Conservation (phyloP, 2,113 vertebrate genomes). For the Ovis aries region DNA sequence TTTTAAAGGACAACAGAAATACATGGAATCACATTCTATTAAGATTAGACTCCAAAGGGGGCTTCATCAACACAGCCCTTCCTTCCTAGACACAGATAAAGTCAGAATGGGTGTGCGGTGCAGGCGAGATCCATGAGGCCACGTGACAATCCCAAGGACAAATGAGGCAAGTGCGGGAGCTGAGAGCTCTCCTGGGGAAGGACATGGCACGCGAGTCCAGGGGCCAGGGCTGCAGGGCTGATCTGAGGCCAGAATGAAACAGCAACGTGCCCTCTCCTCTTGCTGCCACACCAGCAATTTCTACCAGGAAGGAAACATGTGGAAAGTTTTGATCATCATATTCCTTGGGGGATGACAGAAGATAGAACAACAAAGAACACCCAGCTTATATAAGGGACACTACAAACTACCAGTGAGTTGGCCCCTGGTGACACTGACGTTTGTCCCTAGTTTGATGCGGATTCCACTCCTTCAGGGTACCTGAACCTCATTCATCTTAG, state of each 20-base stretch:
- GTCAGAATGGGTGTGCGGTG: not conserved
- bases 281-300: not conserved
- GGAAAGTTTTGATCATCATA: not conserved
- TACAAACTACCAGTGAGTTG: not conserved
- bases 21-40: not conserved
- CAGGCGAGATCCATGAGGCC: not conserved
- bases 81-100: not conserved
- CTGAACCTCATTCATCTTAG: not conserved
- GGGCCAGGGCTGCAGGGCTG: not conserved
- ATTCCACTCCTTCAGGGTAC: not conserved
- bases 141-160: rapidly evolving
- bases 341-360: not conserved
- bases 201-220: rapidly evolving
- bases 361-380: not conserved
- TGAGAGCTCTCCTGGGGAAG: not conserved
- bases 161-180: not conserved
- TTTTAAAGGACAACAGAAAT: not conserved
- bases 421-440: not conserved
- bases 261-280: not conserved
- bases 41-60: not conserved
- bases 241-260: not conserved
- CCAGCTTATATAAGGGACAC: not conserved
- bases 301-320: not conserved
- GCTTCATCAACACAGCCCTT: not conserved
- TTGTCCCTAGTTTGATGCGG: not conserved